These are phyloP conservation scores for Pomatostomus ruficeps DNA, from an alignment of 2,113 vertebrate genomes.

Conservation along the genomic window DNA sequence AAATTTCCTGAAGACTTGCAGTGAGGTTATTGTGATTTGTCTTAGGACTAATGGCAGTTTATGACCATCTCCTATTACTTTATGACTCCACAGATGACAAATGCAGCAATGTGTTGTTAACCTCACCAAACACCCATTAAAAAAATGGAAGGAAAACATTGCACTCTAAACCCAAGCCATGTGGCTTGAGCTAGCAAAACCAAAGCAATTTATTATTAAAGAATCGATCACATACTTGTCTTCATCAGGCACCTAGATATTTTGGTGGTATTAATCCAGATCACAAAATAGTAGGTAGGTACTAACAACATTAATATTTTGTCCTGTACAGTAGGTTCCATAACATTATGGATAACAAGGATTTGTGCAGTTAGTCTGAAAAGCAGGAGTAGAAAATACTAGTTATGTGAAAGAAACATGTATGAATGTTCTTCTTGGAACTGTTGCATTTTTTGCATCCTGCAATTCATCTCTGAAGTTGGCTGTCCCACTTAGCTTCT, in stretches of 20 bases:
- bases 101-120: background rate
- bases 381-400: background rate
- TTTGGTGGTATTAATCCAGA: background rate
- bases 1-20: background rate
- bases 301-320: background rate
- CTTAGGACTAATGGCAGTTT: background rate
- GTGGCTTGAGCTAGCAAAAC: background rate
- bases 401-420: background rate
- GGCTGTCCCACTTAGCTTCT: background rate
- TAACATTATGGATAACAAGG: background rate
- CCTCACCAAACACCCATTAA: background rate
- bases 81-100: background rate
- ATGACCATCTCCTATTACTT: background rate
- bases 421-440: background rate
- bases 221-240: rapidly evolving
- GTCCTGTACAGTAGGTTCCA: background rate
- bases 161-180: background rate
- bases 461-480: background rate
- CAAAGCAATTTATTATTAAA: background rate
- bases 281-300: background rate
- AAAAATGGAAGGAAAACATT: background rate
- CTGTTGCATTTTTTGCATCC: background rate
- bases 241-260: background rate
- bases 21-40: background rate
- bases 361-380: background rate